These are phyloP conservation scores for Noturus placidus DNA, from an alignment of 2,113 vertebrate genomes.

Conservation along the genomic window DNA sequence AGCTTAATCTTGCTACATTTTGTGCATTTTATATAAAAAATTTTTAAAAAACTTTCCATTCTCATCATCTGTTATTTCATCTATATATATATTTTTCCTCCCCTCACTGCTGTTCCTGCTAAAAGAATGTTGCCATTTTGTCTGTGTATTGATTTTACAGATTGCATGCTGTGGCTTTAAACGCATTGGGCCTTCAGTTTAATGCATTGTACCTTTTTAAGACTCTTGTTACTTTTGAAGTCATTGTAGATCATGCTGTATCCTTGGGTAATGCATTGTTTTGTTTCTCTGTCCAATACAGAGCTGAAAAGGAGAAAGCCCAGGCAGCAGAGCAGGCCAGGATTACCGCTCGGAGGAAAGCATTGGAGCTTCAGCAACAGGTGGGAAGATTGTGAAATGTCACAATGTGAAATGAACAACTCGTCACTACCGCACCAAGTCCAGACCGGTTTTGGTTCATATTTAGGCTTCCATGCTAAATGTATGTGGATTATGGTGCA, in stretches of 20 bases:
- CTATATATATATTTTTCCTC: background rate
- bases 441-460: background rate
- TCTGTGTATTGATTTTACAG: background rate
- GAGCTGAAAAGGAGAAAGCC: slow-evolving; percentile 93
- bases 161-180: background rate
- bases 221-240: background rate
- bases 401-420: no score
- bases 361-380: slow-evolving; percentile 84
- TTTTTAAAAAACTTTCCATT: background rate
- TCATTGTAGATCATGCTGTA: background rate
- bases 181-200: background rate
- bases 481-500: background rate
- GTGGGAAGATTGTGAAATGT: slow-evolving; percentile 60
- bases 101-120: no score
- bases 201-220: background rate
- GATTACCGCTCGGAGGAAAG: slow-evolving; percentile 83
- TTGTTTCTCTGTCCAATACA: slow-evolving; percentile 55
- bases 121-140: background rate
- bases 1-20: background rate
- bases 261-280: background rate
- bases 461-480: background rate
- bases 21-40: background rate
- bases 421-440: background rate
- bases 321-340: slow-evolving; percentile 89
- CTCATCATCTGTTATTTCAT: background rate